A percentile compares a stretch with the other conserved stretches of the same genome.
phyloP scores from a whole-genome alignment of 2,888 invertebrate species.

The Abscondita cerata region DNA sequence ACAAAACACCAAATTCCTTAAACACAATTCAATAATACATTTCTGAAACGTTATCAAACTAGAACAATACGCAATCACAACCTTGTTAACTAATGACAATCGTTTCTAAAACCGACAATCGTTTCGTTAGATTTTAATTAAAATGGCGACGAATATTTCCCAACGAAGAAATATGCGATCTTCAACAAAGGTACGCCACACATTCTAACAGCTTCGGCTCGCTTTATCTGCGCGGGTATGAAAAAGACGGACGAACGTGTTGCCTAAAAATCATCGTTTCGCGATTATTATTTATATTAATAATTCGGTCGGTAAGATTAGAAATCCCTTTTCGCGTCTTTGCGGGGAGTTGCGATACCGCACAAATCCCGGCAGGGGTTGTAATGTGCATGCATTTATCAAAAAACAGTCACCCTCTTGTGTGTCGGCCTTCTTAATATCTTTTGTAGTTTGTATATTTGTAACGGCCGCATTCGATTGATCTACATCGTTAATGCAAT shows the following conservation, averaged over 20 bases:
- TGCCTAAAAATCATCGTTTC: conserved; percentile 19
- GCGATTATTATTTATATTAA: conserved; percentile 45
- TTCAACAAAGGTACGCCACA: conserved; percentile 25
- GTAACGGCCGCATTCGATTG: conserved; percentile 13
- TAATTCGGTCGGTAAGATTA: conserved; percentile 44
- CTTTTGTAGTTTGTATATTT: conserved; percentile 27
- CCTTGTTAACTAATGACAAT: conserved; percentile 50
- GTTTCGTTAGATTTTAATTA: conserved; percentile 51
- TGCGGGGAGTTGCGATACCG: conserved; percentile 30
- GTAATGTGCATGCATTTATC: conserved; percentile 42
- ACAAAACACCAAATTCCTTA: conserved; percentile 25
- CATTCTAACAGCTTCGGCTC: not conserved
- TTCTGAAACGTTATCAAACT: conserved; percentile 44
- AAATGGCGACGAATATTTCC: conserved; percentile 43
- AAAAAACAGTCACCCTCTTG: conserved; percentile 35
- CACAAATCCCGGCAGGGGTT: conserved; percentile 36
- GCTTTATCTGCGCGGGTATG: not conserved
- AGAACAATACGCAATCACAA: conserved; percentile 51
- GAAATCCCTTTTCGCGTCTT: conserved; percentile 40
- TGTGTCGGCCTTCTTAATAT: conserved; percentile 20
- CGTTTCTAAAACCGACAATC: conserved; percentile 45
- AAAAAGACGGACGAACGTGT: conserved; percentile 12
- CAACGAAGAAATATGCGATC: conserved; percentile 35
- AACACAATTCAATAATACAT: conserved; percentile 34
- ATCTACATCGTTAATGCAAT: no score